A percentile compares a stretch with the other conserved stretches of the same genome.
Conservation (phyloP, 1,140 invertebrate species). For the Euwallacea fornicatus region DNA sequence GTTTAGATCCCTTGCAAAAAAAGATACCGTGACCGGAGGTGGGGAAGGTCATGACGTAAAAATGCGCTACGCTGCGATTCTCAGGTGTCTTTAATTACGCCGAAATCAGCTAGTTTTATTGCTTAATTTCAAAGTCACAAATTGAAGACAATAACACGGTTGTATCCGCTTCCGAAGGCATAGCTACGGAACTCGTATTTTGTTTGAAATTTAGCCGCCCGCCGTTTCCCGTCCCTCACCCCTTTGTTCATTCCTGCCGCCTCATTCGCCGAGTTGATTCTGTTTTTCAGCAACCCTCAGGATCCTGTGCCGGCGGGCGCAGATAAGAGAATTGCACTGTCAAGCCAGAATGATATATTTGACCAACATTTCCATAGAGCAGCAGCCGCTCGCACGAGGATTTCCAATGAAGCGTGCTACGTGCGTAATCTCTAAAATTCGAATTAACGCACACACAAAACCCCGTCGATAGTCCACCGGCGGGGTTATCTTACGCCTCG, state of each 20-base stretch:
- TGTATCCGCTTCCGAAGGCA: slow-evolving; percentile 29
- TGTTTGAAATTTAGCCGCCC: slow-evolving; percentile 51
- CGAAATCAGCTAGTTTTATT: too few species aligned
- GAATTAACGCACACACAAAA: slow-evolving; percentile 51
- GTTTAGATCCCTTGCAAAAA: too few species aligned
- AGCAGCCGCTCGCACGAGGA: slow-evolving; percentile 50
- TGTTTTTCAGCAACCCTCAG: slow-evolving; percentile 53
- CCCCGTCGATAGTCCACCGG: slow-evolving; percentile 25
- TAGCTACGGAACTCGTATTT: slow-evolving; percentile 43
- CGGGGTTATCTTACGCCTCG: slow-evolving; percentile 41
- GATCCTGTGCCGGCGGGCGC: slow-evolving; percentile 57
- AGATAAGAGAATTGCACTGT: slow-evolving; percentile 87
- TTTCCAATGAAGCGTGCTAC: slow-evolving; percentile 55
- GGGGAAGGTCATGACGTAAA: too few species aligned
- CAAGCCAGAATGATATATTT: slow-evolving; percentile 84
- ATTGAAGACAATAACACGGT: slow-evolving; percentile 8
- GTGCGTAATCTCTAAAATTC: slow-evolving; percentile 54
- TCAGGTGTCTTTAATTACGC: too few species aligned
- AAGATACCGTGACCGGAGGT: too few species aligned
- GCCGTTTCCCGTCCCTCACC: slow-evolving; percentile 24
- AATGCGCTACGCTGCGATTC: too few species aligned
- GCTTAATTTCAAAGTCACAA: slow-evolving; percentile 13
- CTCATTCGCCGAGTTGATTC: slow-evolving; percentile 45
- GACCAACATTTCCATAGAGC: slow-evolving; percentile 78
- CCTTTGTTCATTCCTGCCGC: slow-evolving; percentile 36